Evolutionary conservation across 2,888 invertebrate genomes (phyloP).

Genomic region (Unio pictorum): DNA sequence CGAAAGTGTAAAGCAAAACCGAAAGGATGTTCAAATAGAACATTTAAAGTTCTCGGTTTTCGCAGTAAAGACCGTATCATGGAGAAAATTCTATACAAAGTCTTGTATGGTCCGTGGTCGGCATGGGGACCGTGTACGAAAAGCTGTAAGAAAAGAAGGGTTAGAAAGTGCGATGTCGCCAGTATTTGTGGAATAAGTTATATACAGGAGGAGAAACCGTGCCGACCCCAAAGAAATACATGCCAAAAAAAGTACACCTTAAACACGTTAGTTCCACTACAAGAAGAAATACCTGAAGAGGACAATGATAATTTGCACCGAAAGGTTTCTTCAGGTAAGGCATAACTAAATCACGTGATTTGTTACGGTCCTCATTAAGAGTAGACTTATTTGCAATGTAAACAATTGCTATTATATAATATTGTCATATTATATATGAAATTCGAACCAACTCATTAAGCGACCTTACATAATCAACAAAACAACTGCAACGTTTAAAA

Average conservation of each 20-base stretch:
- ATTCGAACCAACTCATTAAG: too few relatives aligned
- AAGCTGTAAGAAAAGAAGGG: conserved; percentile 84
- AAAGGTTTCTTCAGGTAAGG: too few relatives aligned
- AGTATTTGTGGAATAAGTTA: conserved; percentile 84
- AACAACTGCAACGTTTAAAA: too few relatives aligned
- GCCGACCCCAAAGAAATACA: conserved; percentile 85
- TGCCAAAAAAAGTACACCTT: conserved; percentile 77
- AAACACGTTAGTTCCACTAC: conserved; percentile 14
- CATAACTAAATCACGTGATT: too few relatives aligned
- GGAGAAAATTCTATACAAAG: conserved; percentile 61
- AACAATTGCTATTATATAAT: too few relatives aligned
- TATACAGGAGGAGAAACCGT: conserved; percentile 87
- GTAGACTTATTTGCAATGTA: too few relatives aligned
- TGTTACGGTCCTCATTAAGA: too few relatives aligned
- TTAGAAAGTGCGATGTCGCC: conserved; percentile 82
- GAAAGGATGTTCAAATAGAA: conserved; percentile 32
- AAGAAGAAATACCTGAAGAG: conserved; percentile 2
- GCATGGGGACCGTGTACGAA: conserved; percentile 87
- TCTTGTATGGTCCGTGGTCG: conserved; percentile 78
- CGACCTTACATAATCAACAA: too few relatives aligned
- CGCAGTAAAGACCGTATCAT: conserved; percentile 49
- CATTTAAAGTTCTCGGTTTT: conserved; percentile 47
- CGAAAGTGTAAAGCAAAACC: conserved; percentile 52
- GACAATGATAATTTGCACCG: not conserved
- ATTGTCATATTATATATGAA: too few relatives aligned